Base-by-base conservation (phyloP, 2,113 vertebrate genomes). In the Ophthalmolycus amberensis region DNA sequence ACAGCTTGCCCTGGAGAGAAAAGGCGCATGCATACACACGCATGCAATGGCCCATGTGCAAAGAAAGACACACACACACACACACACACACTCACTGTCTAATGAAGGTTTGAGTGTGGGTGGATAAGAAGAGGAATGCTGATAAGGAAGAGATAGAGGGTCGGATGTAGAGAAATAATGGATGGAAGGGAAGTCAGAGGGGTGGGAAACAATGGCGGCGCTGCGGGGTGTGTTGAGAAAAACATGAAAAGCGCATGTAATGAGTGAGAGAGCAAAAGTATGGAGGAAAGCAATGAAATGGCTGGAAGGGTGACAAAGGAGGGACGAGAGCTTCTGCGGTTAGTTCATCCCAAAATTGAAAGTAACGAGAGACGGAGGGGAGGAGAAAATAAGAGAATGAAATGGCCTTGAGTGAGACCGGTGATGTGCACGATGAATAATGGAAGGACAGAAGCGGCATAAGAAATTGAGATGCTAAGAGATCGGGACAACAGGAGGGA, bases 391-490 rank as follows among this genome's bases (percentile, higher is more conserved):
- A 58, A 75, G 63, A 59, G 68, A 40, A 29, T 46, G 68, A 73
- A 84, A 90, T 66, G 73, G 89, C 71, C 74, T 69, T 77, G 71
- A 88, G 83, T 88, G 76, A 52, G 66, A 60, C 50, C 27, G 7
- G 63, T 74, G 83, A 85, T 81, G 29, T 77, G 59, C 59, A 3
- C 1, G 9, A 82, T 91, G 86, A 92, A 92, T 90, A 90, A 92
- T 87, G 80, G 77, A 88, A 67, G 63, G 80, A 82, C 27, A 75
- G 54, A 75, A 56, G 78, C 77, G 80, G 83, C 71, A 76, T 54
- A 40, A 82, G 71, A 73, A 75, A 86, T 83, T 84, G 81, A 87
- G 83, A 86, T 66, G 75, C 69, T 65, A 56, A 65, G 74, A 80
- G 77, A 80, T 22, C 68, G 34, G 44, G 64, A 59, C 71, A 71